A percentile compares a stretch with the other conserved stretches of the same genome.
Conservation (phyloP, 2,888 invertebrate genomes). For the Drosophila mimetica region DNA sequence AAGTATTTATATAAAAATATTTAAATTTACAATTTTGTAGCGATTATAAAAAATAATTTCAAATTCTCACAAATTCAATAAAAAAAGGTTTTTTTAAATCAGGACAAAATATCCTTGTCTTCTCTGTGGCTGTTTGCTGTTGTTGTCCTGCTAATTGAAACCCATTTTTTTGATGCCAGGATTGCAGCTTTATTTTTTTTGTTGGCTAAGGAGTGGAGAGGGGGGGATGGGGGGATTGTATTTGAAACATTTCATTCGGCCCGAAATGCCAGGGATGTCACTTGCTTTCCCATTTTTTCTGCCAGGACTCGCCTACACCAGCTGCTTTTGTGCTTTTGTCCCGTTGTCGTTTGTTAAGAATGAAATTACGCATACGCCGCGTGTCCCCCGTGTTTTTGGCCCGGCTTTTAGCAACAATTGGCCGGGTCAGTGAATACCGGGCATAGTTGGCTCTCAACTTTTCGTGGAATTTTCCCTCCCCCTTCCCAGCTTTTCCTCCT, state of each 20-base stretch:
- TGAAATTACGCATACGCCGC: conserved; percentile 55
- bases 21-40: too few relatives aligned
- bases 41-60: too few relatives aligned
- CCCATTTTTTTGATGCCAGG: neutral
- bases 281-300: neutral
- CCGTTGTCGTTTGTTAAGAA: neutral
- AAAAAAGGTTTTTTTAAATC: too few relatives aligned
- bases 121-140: neutral
- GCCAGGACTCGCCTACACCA: neutral
- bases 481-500: neutral
- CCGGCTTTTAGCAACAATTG: conserved; percentile 16
- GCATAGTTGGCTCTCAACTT: conserved; percentile 32
- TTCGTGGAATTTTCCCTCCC: conserved; percentile 5
- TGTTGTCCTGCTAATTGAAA: conserved; percentile 9
- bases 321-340: neutral
- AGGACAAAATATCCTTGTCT: neutral
- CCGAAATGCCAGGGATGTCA: conserved; percentile 12
- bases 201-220: too few relatives aligned
- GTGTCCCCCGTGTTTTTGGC: conserved; percentile 11
- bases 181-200: neutral
- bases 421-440: conserved; percentile 21
- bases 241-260: conserved; percentile 19
- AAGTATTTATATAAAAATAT: too few relatives aligned
- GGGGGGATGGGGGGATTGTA: neutral
- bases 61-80: too few relatives aligned